Conservation (phyloP, 2,888 invertebrate genomes). For the Trilocha varians region DNA sequence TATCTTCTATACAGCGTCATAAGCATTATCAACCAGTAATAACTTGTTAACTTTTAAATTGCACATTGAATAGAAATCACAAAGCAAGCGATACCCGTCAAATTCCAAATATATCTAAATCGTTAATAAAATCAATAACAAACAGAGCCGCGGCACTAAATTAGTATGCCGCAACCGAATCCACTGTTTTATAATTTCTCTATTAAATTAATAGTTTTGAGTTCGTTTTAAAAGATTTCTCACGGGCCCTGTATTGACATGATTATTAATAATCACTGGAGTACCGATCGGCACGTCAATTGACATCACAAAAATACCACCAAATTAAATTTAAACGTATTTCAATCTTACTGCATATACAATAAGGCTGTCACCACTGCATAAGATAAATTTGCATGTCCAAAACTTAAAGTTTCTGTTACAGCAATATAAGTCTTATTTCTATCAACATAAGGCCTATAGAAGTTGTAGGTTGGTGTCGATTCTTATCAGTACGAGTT, state of each 20-base stretch:
- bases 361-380: neutral
- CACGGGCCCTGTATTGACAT: constrained; percentile 59
- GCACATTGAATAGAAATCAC: too few species aligned
- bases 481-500: constrained; percentile 51
- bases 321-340: constrained; percentile 8
- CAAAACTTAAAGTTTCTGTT: neutral
- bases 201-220: constrained; percentile 53
- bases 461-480: neutral
- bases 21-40: too few species aligned
- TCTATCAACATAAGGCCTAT: constrained; percentile 7
- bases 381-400: neutral
- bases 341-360: constrained; percentile 9
- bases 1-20: too few species aligned
- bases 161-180: neutral
- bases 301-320: constrained; percentile 14
- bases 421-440: constrained; percentile 20
- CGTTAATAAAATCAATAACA: neutral
- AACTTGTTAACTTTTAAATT: too few species aligned
- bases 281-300: constrained; percentile 68
- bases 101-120: too few species aligned
- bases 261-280: constrained; percentile 60
- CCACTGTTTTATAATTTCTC: constrained; percentile 12
- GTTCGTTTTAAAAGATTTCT: constrained; percentile 56
- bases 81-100: too few species aligned
- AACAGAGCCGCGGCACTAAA: neutral